Evolutionary conservation across 2,888 invertebrate genomes (phyloP), one percentile per base, ranked within the genome.

Genomic region (Nasonia oneida): DNA sequence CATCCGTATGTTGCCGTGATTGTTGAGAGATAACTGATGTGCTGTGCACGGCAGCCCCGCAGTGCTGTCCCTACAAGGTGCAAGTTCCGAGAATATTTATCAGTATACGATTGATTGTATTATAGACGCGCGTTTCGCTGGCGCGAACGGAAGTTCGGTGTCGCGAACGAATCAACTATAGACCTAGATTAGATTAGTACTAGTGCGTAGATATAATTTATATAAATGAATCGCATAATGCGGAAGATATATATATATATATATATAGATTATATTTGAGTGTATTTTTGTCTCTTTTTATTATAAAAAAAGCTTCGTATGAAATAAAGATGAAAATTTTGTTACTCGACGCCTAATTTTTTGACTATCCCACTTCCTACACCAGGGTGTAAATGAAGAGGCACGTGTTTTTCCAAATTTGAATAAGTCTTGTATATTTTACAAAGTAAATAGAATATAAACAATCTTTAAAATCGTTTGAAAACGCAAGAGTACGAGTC

Each of bases 401-500:
- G 14, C 42, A 57, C 10, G 15, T 10, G 0, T 39, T 81, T 47
- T 86, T 88, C 81, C 81, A 88, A 89, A 88, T 87, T 87, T 86
- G 88, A 90, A 90, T 91, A 89, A 90, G 89, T 91, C 89, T 91
- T 92, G 92, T 93, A 93, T 93, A 93, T 93, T 93, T 92, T 92
- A 93, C 92, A 92, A 93, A 93, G 92, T 92, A 92, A 93, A 92
- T 91, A 91, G 90, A 92, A 93, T 92, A 93, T 92, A 93, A 92
- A 93, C 91, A 92, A 93, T 92, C 92, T 90, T 89, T 90, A 92
- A 91, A 90, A 90, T 92, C 89, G 90, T 92, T 92, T 90, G 91
- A 91, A 86, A 93, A 93, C 92, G 90, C 90, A 93, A 92, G 90
- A 91, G 91, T 91, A 92, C 90, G 90, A 90, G 91, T 90, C 90